Evolutionary conservation across 1,140 invertebrate genomes (phyloP).

Genomic region (Hycleus cichorii): DNA sequence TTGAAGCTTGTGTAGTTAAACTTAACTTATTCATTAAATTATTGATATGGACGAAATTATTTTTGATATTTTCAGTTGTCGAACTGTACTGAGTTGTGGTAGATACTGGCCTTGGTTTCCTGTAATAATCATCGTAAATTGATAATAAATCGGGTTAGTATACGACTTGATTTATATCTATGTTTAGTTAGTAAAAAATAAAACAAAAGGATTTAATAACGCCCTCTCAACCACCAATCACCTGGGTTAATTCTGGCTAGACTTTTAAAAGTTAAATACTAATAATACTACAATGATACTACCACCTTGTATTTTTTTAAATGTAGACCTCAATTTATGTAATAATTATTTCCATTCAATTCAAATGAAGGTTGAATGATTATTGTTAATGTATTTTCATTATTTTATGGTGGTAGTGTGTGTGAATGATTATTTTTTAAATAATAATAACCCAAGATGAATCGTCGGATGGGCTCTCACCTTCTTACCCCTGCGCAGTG

Average conservation of each 20-base stretch:
- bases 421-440: conserved; percentile 2
- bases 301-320: conserved; percentile 1
- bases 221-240: conserved; percentile 19
- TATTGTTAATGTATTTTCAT: background rate
- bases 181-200: too few relatives aligned
- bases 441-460: conserved; percentile 24
- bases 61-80: conserved; percentile 20
- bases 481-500: conserved; percentile 79
- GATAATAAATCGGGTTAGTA: background rate
- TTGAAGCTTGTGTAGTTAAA: conserved; percentile 10
- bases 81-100: conserved; percentile 12
- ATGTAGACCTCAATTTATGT: background rate
- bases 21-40: conserved; percentile 21
- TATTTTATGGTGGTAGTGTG: conserved; percentile 14
- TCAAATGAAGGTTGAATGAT: conserved; percentile 1
- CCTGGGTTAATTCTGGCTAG: conserved; percentile 10
- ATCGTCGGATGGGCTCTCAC: conserved; percentile 46
- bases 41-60: conserved; percentile 20
- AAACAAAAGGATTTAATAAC: background rate
- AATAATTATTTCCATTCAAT: conserved; percentile 6
- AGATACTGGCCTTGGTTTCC: conserved; percentile 19
- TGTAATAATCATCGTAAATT: background rate
- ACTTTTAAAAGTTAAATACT: background rate
- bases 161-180: too few relatives aligned
- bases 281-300: background rate